Evolutionary conservation across 1,140 invertebrate genomes (phyloP), one percentile per base, ranked within the genome.

Genomic region (Eriosoma lanigerum): DNA sequence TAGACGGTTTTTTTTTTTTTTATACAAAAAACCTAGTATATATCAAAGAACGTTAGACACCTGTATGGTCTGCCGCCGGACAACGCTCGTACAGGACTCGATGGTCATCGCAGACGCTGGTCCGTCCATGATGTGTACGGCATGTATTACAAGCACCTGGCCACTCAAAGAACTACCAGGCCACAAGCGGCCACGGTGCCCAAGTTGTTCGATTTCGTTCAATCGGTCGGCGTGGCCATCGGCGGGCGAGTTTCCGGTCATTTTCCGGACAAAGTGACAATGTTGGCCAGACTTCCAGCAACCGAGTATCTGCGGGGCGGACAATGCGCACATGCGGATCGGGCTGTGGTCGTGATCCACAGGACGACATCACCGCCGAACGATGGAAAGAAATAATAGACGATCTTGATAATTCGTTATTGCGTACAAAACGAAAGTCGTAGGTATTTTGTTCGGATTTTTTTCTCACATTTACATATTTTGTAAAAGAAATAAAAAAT

Each of bases 21-120:
- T 38, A 38, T 38, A 38, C 3, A 38, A 38, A 38, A 38, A 38
- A 38, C 1, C 4, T 19, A 75, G 72, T 38, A 54, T n/a, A 75
- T 75, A 1, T 26, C 72, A 0, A 75, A 54, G n/a, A 52, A 75
- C 26, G 50, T 75, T 15, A 52, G 72, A 38, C 24, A 17, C 6
- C 19, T 75, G 26, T 75, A 75, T 17, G 72, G 70, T 19, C 24
- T 73, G 15, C 50, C 70, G 1, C 70, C 70, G 26, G 70, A 73
- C 70, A 66, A 29, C 62, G 62, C n/a, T 9, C 26, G 26, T 17
- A 48, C 10, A 3, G 46, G 46, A 48, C 32, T 48, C 12, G 21
- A 10, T 15, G 68, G 24, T 4, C n/a, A 24, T 26, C 48, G 21
- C n/a, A 12, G 68, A 12, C 68, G 26, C 15, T 24, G 15, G 13